Evolutionary conservation across 1,140 invertebrate genomes (phyloP).

Genomic region (Propsilocerus akamusi): DNA sequence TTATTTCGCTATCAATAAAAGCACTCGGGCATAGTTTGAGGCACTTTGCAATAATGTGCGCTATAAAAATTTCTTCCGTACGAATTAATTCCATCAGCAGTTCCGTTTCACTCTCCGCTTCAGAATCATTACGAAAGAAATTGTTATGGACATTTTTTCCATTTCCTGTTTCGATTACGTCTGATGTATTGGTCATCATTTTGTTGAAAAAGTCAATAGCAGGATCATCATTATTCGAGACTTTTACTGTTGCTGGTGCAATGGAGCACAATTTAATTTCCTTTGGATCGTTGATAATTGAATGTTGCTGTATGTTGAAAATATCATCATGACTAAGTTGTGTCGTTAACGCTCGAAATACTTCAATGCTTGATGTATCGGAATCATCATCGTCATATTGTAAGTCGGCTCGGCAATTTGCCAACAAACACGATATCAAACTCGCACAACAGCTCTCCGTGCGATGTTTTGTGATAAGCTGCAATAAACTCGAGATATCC

Average conservation of each 20-base stretch:
- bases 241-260: background rate
- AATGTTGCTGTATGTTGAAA: background rate
- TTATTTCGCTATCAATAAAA: slow-evolving; percentile 14
- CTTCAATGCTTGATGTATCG: slow-evolving; percentile 32
- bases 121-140: background rate
- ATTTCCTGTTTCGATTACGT: too few relatives aligned
- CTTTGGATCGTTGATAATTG: slow-evolving; percentile 1
- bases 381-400: slow-evolving; percentile 20
- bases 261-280: background rate
- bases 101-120: background rate
- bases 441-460: slow-evolving; percentile 5
- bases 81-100: slow-evolving; percentile 3
- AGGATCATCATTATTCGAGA: slow-evolving; percentile 2
- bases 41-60: slow-evolving; percentile 17
- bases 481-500: background rate
- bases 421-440: slow-evolving; percentile 5
- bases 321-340: slow-evolving; percentile 6
- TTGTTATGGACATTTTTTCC: background rate
- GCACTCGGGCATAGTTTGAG: slow-evolving; percentile 19
- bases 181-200: too few relatives aligned
- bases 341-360: slow-evolving; percentile 23
- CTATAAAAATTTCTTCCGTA: slow-evolving; percentile 13
- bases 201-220: slow-evolving; percentile 6
- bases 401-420: slow-evolving; percentile 15
- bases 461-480: background rate